Conservation (phyloP, 2,888 invertebrate genomes). For the Smittia aterrima region DNA sequence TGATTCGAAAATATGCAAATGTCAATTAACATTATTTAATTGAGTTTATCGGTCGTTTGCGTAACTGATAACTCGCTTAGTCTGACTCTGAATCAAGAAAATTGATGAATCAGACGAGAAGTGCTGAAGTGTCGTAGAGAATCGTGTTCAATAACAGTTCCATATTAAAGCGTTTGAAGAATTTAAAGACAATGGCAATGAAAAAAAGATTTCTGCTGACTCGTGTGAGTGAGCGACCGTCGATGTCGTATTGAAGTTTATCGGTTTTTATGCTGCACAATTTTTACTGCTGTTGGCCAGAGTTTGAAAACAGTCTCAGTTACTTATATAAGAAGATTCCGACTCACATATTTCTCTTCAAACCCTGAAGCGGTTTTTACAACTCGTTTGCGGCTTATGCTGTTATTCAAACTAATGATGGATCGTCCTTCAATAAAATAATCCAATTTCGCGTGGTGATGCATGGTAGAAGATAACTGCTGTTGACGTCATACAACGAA, state of each 20-base stretch:
- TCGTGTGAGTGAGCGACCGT: not conserved
- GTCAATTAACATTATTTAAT: not conserved
- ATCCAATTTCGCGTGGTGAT: too few species aligned
- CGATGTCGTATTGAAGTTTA: not conserved
- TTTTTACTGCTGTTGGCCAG: not conserved
- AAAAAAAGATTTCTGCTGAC: not conserved
- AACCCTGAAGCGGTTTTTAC: too few species aligned
- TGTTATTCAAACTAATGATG: too few species aligned
- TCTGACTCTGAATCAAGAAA: not conserved
- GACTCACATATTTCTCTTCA: too few species aligned
- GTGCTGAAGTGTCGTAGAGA: not conserved
- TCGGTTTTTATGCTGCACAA: slow-evolving; percentile 19
- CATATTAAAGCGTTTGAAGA: not conserved
- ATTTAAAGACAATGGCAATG: slow-evolving; percentile 19
- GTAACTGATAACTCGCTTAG: not conserved
- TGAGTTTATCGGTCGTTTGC: not conserved
- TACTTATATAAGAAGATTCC: too few species aligned
- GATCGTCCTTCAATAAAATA: too few species aligned
- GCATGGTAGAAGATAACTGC: too few species aligned
- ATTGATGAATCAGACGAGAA: not conserved
- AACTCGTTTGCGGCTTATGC: too few species aligned
- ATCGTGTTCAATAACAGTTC: not conserved
- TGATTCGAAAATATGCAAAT: slow-evolving; percentile 12
- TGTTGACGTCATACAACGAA: too few species aligned
- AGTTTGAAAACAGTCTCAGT: too few species aligned